Base-by-base conservation (phyloP, 53 echinoderm and acorn worm genomes). In the Paelopatides confundens region DNA sequence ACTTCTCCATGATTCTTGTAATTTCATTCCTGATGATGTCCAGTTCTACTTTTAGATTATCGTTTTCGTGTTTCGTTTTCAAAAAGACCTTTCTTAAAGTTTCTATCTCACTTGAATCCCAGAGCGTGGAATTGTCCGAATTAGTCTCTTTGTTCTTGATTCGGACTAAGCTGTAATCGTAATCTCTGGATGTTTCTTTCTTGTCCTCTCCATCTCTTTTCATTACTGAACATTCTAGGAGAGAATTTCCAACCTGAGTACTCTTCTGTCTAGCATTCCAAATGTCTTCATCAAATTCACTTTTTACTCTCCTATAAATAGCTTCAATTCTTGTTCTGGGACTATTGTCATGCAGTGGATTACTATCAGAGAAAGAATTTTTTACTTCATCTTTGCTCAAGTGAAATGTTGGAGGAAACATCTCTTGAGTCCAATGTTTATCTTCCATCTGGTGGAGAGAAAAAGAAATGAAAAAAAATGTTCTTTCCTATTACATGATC, bases 231-330 rank as follows among this genome's bases (percentile, higher is more conserved):
- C 3, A 31, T 9, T 79, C 54, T 9, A 50, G 4, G 5, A 79
- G 53, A 23, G 79, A 79, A 51, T 52, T 33, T 52, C 79, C 79
- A 13, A 79, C 79, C 79, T 79, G 79, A 7, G 79, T 79, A 11
- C 79, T 32, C 18, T 79, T 79, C 32, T 79, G 79, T 53, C 79
- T 79, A 26, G 79, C 79, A 53, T 79, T 79, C 79, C 79, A 79
- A 14, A 79, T 31, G 14, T 79, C 79, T 14, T 79, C 79, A 32
- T 79, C 79, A 79, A 48, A 51, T 21, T 79, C 79, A 11, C 31
- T 50, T 32, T 79, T 79, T 1, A 79, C 79, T 6, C 32, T 79
- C 46, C 48, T 34, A 21, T 79, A 79, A 29, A 79, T 79, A 79
- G 50, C 79, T 53, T 51, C 47, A 51, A 79, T 52, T 52, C 79